phyloP scores from a whole-genome alignment of 2,797 vertebrate genomes.

The Chaenodraco wilsoni region DNA sequence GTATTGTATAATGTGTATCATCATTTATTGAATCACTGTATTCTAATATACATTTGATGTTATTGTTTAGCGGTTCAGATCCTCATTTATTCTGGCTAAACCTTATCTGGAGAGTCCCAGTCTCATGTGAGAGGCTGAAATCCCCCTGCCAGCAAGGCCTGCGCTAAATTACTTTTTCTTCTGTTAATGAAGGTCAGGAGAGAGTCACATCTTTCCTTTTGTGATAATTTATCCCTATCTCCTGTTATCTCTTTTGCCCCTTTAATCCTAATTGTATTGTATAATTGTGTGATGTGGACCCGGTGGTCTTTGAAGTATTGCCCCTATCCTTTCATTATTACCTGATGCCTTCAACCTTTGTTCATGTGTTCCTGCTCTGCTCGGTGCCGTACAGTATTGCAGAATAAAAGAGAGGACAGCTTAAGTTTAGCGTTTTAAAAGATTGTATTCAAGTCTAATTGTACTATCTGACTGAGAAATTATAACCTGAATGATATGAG shows the following conservation, averaged over 20 bases:
- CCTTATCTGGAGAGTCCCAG: constrained; percentile 72
- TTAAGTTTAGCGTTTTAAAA: constrained; percentile 52
- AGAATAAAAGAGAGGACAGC: constrained; percentile 64
- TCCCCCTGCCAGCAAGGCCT: constrained; percentile 72
- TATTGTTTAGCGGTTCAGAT: constrained; percentile 55
- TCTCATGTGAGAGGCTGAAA: constrained; percentile 72
- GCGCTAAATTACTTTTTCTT: constrained; percentile 77
- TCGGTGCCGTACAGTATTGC: constrained; percentile 69
- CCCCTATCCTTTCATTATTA: constrained; percentile 84
- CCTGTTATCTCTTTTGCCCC: constrained; percentile 85
- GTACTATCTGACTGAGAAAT: constrained; percentile 64
- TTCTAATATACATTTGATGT: constrained; percentile 23
- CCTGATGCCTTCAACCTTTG: constrained; percentile 82
- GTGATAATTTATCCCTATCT: constrained; percentile 89
- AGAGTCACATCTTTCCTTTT: constrained; percentile 86
- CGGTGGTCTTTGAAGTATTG: constrained; percentile 83
- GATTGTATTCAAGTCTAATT: constrained; percentile 55
- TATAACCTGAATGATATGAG: constrained; percentile 59
- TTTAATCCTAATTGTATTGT: constrained; percentile 92
- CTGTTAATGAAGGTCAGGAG: constrained; percentile 88
- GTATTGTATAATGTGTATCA: not conserved
- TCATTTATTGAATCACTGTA: not conserved
- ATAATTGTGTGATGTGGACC: constrained; percentile 85
- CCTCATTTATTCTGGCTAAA: constrained; percentile 55
- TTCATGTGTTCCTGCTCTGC: constrained; percentile 72